Conservation (phyloP, 2,888 invertebrate species). For the Ormyrus pomaceus region DNA sequence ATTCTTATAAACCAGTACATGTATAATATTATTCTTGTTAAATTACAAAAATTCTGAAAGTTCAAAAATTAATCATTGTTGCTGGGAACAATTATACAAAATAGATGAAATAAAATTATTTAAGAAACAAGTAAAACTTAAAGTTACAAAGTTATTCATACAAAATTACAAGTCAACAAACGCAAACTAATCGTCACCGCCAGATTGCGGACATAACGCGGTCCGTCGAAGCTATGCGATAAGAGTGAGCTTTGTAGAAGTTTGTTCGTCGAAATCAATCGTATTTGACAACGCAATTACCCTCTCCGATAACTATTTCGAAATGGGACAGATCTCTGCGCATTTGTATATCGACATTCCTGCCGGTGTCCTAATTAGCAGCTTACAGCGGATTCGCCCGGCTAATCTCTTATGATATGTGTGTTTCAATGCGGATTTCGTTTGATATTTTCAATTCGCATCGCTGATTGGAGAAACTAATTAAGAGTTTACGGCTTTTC, state of each 20-base stretch:
- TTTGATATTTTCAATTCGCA: not conserved
- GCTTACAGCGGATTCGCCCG: slow-evolving; percentile 5
- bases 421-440: slow-evolving; percentile 8
- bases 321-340: not conserved
- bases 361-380: slow-evolving; percentile 30
- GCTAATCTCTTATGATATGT: slow-evolving; percentile 33
- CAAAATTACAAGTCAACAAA: not conserved
- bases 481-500: too few species aligned
- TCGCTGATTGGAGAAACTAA: too few species aligned
- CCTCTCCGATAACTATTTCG: slow-evolving; percentile 3
- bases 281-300: slow-evolving; percentile 33
- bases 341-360: not conserved
- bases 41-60: too few species aligned
- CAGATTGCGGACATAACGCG: too few species aligned
- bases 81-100: too few species aligned
- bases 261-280: slow-evolving; percentile 22
- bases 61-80: too few species aligned
- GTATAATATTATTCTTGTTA: too few species aligned
- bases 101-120: too few species aligned
- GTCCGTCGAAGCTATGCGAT: not conserved
- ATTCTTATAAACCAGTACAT: too few species aligned
- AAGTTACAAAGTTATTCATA: not conserved
- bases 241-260: not conserved
- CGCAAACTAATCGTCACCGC: too few species aligned
- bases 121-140: too few species aligned